These are phyloP conservation scores for Drosophila ambigua DNA, from an alignment of 1,140 invertebrate genomes.

Conservation along the genomic window DNA sequence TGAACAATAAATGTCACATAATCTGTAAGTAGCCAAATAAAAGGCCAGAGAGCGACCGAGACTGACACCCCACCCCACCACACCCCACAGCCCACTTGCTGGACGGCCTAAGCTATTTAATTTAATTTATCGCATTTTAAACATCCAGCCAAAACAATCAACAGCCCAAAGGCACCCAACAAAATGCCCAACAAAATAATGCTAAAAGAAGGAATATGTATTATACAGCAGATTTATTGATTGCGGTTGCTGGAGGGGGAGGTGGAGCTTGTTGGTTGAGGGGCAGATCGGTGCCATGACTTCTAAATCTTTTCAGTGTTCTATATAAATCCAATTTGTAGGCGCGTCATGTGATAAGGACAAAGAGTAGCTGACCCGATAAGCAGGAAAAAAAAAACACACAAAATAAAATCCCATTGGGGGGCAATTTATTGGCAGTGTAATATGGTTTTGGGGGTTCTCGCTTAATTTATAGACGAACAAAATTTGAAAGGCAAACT, in stretches of 20 bases:
- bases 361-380: too few relatives aligned
- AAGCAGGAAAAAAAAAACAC: too few relatives aligned
- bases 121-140: slow-evolving; percentile 82
- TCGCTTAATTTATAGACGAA: too few relatives aligned
- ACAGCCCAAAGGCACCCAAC: slow-evolving; percentile 19
- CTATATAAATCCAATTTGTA: slow-evolving; percentile 25
- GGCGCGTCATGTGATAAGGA: slow-evolving; percentile 28
- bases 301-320: slow-evolving; percentile 22
- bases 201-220: slow-evolving; percentile 30
- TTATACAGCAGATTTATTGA: slow-evolving; percentile 75
- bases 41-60: slow-evolving; percentile 23
- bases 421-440: too few relatives aligned
- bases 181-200: slow-evolving; percentile 3
- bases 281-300: not conserved
- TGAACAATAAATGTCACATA: slow-evolving; percentile 82
- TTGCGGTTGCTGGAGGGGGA: slow-evolving; percentile 52
- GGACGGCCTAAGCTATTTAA: slow-evolving; percentile 60
- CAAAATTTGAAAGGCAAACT: too few relatives aligned
- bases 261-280: not conserved
- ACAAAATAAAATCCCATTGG: too few relatives aligned
- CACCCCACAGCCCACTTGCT: not conserved
- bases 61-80: too few relatives aligned
- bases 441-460: too few relatives aligned
- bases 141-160: slow-evolving; percentile 73
- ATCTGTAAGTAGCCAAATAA: slow-evolving; percentile 82